Percentiles rank a stretch among this genome's conserved stretches.
Evolutionary conservation across 1,140 invertebrate genomes (phyloP).

Genomic region (Drosophila athabasca): DNA sequence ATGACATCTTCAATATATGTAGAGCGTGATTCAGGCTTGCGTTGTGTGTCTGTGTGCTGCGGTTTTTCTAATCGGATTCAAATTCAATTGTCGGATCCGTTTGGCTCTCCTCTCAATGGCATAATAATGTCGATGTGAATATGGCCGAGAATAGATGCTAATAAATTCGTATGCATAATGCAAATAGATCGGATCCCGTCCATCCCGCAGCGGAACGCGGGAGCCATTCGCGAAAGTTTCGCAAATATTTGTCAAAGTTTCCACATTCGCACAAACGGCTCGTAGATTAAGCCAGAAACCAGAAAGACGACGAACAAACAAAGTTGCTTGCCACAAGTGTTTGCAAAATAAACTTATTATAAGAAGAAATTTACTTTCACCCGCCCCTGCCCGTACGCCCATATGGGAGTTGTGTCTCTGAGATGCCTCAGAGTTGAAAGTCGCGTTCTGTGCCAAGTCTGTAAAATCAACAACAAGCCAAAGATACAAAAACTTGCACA

Average conservation of each 20-base stretch:
- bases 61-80: constrained; percentile 35
- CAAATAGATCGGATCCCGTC: constrained; percentile 61
- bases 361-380: constrained; percentile 80
- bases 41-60: constrained; percentile 23
- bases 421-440: constrained; percentile 4
- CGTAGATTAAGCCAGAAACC: constrained; percentile 75
- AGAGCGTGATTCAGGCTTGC: constrained; percentile 7
- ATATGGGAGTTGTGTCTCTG: constrained; percentile 10
- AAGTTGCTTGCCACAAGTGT: constrained; percentile 83
- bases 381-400: constrained; percentile 3
- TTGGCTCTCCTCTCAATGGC: constrained; percentile 39
- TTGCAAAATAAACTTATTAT: constrained; percentile 83
- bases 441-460: constrained; percentile 72
- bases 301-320: constrained; percentile 70
- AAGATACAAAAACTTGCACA: constrained; percentile 80
- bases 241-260: constrained; percentile 83
- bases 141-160: constrained; percentile 64
- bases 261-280: constrained; percentile 81
- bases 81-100: constrained; percentile 21
- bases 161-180: constrained; percentile 80
- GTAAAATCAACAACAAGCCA: constrained; percentile 79
- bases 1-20: not conserved
- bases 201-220: constrained; percentile 1
- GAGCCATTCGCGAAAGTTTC: constrained; percentile 66
- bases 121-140: constrained; percentile 71